Evolutionary conservation across 2,113 vertebrate species (phyloP).

Genomic region (Alces alces): DNA sequence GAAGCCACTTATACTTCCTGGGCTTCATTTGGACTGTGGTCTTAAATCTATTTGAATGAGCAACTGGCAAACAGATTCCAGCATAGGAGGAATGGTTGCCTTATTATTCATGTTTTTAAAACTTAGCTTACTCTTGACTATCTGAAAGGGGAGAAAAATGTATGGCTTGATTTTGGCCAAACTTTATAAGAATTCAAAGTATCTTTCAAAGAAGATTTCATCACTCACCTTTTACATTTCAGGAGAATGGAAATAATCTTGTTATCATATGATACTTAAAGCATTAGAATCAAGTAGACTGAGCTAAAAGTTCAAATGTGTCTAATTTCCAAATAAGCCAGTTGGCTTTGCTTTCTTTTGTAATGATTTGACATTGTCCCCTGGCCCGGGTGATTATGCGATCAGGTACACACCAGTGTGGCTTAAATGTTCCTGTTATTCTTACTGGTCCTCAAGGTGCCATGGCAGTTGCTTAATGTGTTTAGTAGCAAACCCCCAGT

Average conservation of each 20-base stretch:
- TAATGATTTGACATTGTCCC: background rate
- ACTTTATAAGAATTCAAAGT: background rate
- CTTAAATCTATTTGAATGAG: background rate
- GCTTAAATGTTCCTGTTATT: background rate
- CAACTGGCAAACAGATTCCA: background rate
- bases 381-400: background rate
- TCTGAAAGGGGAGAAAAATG: background rate
- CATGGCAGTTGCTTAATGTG: background rate
- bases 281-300: background rate
- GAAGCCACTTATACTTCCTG: background rate
- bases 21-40: background rate
- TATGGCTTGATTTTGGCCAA: background rate
- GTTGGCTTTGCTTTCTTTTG: background rate
- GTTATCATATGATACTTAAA: background rate
- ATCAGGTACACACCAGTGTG: background rate
- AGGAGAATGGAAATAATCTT: background rate
- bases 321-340: background rate
- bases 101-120: background rate
- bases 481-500: background rate
- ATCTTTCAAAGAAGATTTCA: background rate
- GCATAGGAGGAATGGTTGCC: background rate
- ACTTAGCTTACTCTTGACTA: background rate
- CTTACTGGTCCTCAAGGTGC: background rate
- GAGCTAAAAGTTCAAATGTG: background rate
- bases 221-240: background rate